Base-by-base conservation (phyloP, 2,113 vertebrate species). In the Chaetorhynchus papuensis region DNA sequence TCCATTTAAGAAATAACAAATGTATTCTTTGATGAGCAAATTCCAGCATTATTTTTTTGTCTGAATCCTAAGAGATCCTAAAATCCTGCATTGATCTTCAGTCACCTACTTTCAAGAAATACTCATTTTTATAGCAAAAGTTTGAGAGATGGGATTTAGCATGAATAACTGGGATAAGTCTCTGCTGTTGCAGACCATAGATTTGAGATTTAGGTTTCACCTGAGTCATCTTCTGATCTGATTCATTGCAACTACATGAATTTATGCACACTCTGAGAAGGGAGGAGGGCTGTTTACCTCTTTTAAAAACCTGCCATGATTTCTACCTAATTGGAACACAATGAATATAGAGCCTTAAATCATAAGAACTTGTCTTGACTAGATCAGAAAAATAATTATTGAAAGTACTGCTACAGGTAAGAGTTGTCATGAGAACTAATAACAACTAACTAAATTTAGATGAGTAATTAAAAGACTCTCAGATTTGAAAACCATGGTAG, bases 191-290 rank as follows among this genome's bases (percentile, higher is more conserved):
- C 24, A n/a, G 54, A 94, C 39, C 24, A 37, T 1, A 52, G 11
- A 28, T 42, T 72, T 76, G 44, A 88, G 26, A 18, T 52, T 72
- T 61, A 60, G 15, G 19, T 44, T 95, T 86, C 31, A 41, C 19
- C 49, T 50, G 50, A 28, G 57, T 71, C 14, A 7, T 92, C 50
- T 39, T 56, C 53, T 0, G 0, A 5, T 42, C 7, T 70, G 35
- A 56, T 66, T 82, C 42, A 45, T 61, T 85, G 27, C 33, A 22
- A 39, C 15, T 66, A 14, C 27, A 7, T 20, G 44, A 68, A 60
- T n/a, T 19, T 49, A 42, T 44, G 35, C 21, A 79, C 22, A 20
- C 15, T 42, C 19, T 63, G 49, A 71, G 71, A 56, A 88, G 16
- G 13, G 10, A 83, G 42, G 49, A 84, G 30, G 18, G 23, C 7